Conservation (phyloP, 2,888 invertebrate species). For the Eugnorisma glareosa region DNA sequence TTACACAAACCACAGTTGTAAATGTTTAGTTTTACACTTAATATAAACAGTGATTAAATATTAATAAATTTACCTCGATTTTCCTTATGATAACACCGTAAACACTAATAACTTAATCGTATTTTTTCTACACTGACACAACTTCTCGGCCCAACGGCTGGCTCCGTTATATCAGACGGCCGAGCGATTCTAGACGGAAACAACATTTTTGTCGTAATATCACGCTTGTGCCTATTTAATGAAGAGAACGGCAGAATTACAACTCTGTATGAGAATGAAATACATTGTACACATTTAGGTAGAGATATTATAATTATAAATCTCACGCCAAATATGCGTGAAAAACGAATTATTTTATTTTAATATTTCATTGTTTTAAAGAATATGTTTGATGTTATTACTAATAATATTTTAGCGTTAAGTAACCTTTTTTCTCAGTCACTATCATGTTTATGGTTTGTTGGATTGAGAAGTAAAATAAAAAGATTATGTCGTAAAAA, state of each 20-base stretch:
- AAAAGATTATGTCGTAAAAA: too few relatives aligned
- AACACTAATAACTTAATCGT: neutral
- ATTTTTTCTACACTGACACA: conserved; percentile 13
- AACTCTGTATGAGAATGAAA: neutral
- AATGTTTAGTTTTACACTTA: neutral
- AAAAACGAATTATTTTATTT: neutral
- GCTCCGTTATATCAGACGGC: conserved; percentile 31
- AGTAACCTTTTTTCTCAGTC: too few relatives aligned
- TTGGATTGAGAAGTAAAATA: too few relatives aligned
- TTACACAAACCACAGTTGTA: neutral
- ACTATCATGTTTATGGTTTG: too few relatives aligned
- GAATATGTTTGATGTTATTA: neutral
- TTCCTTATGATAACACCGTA: conserved; percentile 11
- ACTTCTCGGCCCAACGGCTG: conserved; percentile 19
- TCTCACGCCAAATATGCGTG: neutral
- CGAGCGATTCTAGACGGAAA: neutral
- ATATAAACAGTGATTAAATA: neutral
- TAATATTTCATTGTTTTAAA: neutral
- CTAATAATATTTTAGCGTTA: too few relatives aligned
- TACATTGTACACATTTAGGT: neutral
- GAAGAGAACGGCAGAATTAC: neutral
- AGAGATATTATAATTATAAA: neutral
- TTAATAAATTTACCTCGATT: conserved; percentile 38
- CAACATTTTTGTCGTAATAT: neutral
- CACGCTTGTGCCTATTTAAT: neutral